These are phyloP conservation scores for Colistium nudipinnis DNA, from an alignment of 2,113 vertebrate genomes.

Conservation along the genomic window DNA sequence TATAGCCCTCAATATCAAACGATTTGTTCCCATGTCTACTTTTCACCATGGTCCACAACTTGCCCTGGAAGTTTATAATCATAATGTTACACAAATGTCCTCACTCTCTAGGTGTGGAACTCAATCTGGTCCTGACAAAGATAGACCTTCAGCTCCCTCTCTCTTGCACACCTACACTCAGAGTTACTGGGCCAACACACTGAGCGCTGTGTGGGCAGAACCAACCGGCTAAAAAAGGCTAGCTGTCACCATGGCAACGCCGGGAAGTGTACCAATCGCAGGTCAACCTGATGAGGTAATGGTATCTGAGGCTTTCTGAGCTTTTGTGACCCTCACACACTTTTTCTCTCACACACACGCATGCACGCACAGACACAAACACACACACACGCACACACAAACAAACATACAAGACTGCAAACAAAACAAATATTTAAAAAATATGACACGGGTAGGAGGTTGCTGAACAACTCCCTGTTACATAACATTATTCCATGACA, in stretches of 20 bases:
- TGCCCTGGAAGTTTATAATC: too few species aligned
- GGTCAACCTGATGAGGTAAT: conserved; percentile 76
- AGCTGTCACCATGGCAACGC: conserved; percentile 71
- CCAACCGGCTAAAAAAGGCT: conserved; percentile 64
- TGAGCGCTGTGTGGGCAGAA: conserved; percentile 64
- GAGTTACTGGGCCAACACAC: conserved; percentile 37
- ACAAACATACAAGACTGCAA: neutral
- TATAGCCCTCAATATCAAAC: too few species aligned
- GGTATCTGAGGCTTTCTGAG: conserved; percentile 55
- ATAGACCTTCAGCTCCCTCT: neutral
- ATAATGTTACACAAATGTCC: neutral
- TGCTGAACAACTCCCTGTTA: conserved; percentile 39
- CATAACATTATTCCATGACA: conserved; percentile 47
- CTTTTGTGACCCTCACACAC: conserved; percentile 26
- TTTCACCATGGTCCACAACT: too few species aligned
- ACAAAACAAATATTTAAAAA: neutral
- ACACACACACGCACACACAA: neutral
- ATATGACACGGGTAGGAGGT: conserved; percentile 4
- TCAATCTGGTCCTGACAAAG: conserved; percentile 7
- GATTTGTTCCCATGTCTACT: too few species aligned
- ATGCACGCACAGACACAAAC: conserved; percentile 3
- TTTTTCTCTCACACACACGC: neutral
- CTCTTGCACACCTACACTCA: conserved; percentile 3
- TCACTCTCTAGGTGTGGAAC: neutral
- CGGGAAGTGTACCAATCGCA: conserved; percentile 65